These are phyloP conservation scores for Sebastes taczanowskii DNA, from an alignment of 2,797 vertebrate species.

Conservation along the genomic window DNA sequence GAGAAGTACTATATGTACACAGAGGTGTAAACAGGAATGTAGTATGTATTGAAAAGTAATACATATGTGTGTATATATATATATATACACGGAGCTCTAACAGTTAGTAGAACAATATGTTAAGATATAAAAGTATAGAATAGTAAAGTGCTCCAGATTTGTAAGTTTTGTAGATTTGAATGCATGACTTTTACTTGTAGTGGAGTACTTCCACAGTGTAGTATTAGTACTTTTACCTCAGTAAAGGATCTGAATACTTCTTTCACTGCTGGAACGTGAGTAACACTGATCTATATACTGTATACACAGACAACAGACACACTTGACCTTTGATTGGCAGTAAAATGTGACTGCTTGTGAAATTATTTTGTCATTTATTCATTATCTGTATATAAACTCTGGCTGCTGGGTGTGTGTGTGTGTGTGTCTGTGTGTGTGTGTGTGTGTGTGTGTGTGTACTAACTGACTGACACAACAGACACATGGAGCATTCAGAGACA, in stretches of 20 bases:
- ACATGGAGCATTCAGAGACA: slow-evolving; percentile 54
- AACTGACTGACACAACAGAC: slow-evolving; percentile 36
- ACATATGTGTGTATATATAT: no score
- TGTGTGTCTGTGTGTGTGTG: not conserved
- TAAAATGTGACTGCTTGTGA: not conserved
- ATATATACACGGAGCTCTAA: no score
- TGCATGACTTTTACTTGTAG: not conserved
- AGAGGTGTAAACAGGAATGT: no score
- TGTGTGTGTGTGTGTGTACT: slow-evolving; percentile 1
- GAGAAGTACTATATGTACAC: no score
- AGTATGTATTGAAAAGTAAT: no score
- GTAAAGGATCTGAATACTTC: not conserved
- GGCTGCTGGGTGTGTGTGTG: not conserved
- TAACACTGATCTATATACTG: not conserved
- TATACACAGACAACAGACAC: not conserved
- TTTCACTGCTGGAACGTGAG: not conserved
- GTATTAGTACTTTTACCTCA: not conserved
- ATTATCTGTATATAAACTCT: not conserved
- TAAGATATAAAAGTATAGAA: no score
- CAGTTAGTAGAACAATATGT: no score
- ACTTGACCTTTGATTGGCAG: not conserved
- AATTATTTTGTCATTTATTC: not conserved
- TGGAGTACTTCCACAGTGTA: not conserved
- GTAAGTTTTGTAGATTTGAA: no score
- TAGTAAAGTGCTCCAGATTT: no score